Percentiles rank a stretch among this genome's conserved stretches.
phyloP scores from a whole-genome alignment of 2,888 invertebrate genomes.

The Xestia ashworthii region DNA sequence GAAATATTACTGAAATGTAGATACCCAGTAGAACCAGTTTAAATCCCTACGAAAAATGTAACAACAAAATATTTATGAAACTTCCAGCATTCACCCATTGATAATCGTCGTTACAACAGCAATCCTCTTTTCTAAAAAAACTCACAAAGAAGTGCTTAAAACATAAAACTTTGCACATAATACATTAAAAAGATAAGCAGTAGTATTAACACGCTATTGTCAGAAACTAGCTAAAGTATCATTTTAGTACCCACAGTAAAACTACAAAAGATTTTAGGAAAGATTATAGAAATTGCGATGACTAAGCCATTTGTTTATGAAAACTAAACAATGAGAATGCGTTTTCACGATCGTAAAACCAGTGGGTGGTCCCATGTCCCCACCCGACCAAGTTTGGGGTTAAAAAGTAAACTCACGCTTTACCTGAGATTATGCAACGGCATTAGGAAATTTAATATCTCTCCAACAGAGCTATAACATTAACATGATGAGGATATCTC shows the following conservation, averaged over 20 bases:
- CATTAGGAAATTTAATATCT: slow-evolving; percentile 41
- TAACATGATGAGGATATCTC: slow-evolving; percentile 37
- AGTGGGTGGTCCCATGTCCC: slow-evolving; percentile 75
- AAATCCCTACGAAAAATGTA: slow-evolving; percentile 7
- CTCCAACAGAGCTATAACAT: slow-evolving; percentile 44
- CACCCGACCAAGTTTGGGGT: slow-evolving; percentile 60
- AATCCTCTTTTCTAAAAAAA: slow-evolving; percentile 43
- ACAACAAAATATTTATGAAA: background rate
- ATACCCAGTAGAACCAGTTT: background rate
- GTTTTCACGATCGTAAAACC: slow-evolving; percentile 71
- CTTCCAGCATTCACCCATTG: slow-evolving; percentile 26
- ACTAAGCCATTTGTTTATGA: slow-evolving; percentile 72
- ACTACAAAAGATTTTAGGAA: slow-evolving; percentile 63
- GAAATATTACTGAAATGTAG: background rate
- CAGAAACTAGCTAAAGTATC: slow-evolving; percentile 52
- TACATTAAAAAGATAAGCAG: slow-evolving; percentile 46
- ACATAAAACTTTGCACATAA: slow-evolving; percentile 31
- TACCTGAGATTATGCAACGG: slow-evolving; percentile 63
- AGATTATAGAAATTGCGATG: slow-evolving; percentile 78
- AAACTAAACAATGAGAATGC: slow-evolving; percentile 78
- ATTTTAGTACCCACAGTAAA: slow-evolving; percentile 57
- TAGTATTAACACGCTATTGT: slow-evolving; percentile 56
- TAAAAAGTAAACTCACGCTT: slow-evolving; percentile 65
- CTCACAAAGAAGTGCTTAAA: slow-evolving; percentile 18
- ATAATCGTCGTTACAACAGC: slow-evolving; percentile 33